These are phyloP conservation scores for Cyanoramphus novaezelandiae DNA, from an alignment of 2,113 vertebrate species.

Conservation along the genomic window DNA sequence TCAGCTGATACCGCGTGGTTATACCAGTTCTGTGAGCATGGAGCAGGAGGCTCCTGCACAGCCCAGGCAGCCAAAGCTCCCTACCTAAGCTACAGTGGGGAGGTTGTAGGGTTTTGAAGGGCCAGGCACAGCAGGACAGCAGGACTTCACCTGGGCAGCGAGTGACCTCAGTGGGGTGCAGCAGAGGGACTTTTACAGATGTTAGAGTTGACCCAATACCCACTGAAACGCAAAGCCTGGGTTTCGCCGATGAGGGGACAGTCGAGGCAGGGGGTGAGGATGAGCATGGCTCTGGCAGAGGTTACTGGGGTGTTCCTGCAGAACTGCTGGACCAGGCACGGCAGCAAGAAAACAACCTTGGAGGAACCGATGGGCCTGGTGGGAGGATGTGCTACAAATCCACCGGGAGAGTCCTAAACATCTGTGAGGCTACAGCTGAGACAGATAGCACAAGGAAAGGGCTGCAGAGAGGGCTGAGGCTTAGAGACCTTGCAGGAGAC, in stretches of 20 bases:
- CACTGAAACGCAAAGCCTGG: neutral
- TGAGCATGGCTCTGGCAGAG: neutral
- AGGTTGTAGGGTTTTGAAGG: neutral
- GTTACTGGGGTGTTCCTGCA: neutral
- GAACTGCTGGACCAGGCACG: neutral
- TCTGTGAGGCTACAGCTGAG: neutral
- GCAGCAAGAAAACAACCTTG: neutral
- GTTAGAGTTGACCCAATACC: neutral
- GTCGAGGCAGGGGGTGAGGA: neutral
- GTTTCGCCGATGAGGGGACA: neutral
- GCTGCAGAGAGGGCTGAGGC: neutral
- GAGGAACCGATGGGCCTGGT: neutral
- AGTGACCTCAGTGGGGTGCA: neutral
- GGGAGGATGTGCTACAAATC: conserved; percentile 18
- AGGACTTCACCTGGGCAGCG: neutral
- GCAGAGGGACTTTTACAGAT: neutral
- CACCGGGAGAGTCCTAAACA: neutral
- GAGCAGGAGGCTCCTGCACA: neutral
- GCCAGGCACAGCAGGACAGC: neutral
- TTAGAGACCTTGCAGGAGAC: neutral
- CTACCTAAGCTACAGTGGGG: neutral
- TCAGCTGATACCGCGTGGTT: neutral
- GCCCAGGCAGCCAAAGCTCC: neutral
- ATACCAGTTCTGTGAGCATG: neutral
- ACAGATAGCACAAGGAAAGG: neutral